Evolutionary conservation across 2,797 vertebrate species (phyloP), one percentile per base, ranked within the genome.

Genomic region (Dallia pectoralis): DNA sequence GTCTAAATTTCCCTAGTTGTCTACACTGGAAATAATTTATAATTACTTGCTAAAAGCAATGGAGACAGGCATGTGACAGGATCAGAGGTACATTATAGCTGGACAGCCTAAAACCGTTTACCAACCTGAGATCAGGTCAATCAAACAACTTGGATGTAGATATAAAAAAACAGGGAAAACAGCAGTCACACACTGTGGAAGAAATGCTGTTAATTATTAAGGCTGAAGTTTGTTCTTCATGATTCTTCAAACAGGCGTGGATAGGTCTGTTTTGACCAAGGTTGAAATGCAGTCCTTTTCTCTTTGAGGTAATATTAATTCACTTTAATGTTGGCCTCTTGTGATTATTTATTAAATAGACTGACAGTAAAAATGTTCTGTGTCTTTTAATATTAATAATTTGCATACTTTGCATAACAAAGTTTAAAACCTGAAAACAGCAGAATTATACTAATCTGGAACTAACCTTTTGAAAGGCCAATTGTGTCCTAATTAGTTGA

Each of bases 271-370:
- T 16, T 16, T 64, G 30, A 64, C 6, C 62, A 64, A 29, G 18
- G 62, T 64, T 64, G 62, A 33, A 16, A 33, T 64, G 30, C 30
- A 63, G 61, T 63, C 61, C 29, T 16, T 7, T 16, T 7, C 32
- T 32, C 51, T 32, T 32, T 32, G 30, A 14, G 15, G 62, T 64
- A 18, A 33, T 16, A 33, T 15, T 32, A 15, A 16, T 19, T 16
- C 15, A 64, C 62, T 64, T 32, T 64, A 64, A 64, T 32, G 62
- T 64, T 1, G 30, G 29, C 62, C 32, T 64, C 62, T 29, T 64
- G 15, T 30, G 68, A 70, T 64, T 19, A 63, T 71, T 71, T 74
- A 74, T 69, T 74, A 64, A 32, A 64, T 16, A 64, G 62, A 32
- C 16, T 64, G 27, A 64, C 14, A 64, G 62, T 64, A 29, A 16